phyloP scores from a whole-genome alignment of 2,113 vertebrate genomes.

The Pandion haliaetus region DNA sequence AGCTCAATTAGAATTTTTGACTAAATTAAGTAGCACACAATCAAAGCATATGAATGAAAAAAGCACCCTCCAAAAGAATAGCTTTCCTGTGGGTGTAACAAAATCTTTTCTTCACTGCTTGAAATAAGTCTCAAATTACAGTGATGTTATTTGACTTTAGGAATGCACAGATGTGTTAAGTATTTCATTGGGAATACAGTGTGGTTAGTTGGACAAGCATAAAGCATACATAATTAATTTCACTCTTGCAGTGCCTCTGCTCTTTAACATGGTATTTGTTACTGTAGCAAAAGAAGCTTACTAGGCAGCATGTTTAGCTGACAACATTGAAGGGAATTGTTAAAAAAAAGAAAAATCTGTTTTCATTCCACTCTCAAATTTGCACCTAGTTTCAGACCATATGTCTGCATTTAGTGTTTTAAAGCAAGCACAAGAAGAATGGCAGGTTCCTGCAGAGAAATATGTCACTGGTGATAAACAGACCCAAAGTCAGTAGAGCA shows the following conservation, averaged over 20 bases:
- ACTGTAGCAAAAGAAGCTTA: not conserved
- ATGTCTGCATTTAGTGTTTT: slow-evolving; percentile 31
- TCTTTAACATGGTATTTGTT: slow-evolving; percentile 33
- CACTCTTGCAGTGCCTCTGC: slow-evolving; percentile 15
- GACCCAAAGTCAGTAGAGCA: slow-evolving; percentile 57
- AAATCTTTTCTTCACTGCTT: not conserved
- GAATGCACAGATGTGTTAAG: slow-evolving; percentile 35
- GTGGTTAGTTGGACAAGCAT: slow-evolving; percentile 56
- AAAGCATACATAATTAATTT: slow-evolving; percentile 64
- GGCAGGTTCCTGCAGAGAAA: slow-evolving; percentile 53
- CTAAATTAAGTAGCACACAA: slow-evolving; percentile 16
- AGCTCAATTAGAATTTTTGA: slow-evolving; percentile 41
- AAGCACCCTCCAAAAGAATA: not conserved
- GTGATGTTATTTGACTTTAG: slow-evolving; percentile 15
- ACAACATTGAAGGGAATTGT: not conserved
- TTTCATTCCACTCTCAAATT: slow-evolving; percentile 35
- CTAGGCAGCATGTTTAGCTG: not conserved
- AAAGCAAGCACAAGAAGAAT: slow-evolving; percentile 52
- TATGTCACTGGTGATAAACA: slow-evolving; percentile 61
- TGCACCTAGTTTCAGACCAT: not conserved
- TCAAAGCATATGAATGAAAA: not conserved
- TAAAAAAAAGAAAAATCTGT: not conserved
- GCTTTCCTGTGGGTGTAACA: slow-evolving; percentile 8
- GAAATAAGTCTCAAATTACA: slow-evolving; percentile 10
- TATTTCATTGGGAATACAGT: slow-evolving; percentile 38